Percentiles rank a stretch among this genome's conserved stretches.
Conservation (phyloP, 2,797 vertebrate species). For the Aulostomus chinensis region DNA sequence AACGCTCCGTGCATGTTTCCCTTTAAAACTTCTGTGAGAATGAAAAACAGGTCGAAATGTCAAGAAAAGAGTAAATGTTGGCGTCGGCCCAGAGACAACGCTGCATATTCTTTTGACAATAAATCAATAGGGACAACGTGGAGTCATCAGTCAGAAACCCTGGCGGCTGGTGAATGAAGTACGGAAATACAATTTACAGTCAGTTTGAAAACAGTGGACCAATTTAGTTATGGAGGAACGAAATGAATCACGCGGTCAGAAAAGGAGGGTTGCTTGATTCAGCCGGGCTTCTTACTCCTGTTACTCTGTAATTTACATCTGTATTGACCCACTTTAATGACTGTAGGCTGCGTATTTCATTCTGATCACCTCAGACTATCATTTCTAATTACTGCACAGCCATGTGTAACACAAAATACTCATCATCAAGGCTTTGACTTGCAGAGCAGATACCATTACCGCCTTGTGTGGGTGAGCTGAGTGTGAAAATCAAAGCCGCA, state of each 20-base stretch:
- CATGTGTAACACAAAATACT: slow-evolving; percentile 23
- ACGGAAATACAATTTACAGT: slow-evolving; percentile 30
- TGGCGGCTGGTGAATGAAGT: slow-evolving; percentile 43
- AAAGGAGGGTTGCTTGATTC: neutral
- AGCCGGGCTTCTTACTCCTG: neutral
- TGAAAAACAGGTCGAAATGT: slow-evolving; percentile 31
- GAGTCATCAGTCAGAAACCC: slow-evolving; percentile 38
- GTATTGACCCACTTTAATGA: slow-evolving; percentile 29
- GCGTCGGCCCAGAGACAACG: slow-evolving; percentile 30
- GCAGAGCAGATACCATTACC: slow-evolving; percentile 20
- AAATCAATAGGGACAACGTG: slow-evolving; percentile 58
- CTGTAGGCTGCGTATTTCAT: slow-evolving; percentile 22
- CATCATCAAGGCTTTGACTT: slow-evolving; percentile 40
- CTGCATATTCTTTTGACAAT: slow-evolving; percentile 39
- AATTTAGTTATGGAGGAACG: slow-evolving; percentile 9
- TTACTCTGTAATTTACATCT: slow-evolving; percentile 22
- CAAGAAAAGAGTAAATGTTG: slow-evolving; percentile 37
- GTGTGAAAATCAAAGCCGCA: slow-evolving; percentile 24
- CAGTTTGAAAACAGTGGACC: slow-evolving; percentile 17
- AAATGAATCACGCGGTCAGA: slow-evolving; percentile 13
- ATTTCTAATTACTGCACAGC: slow-evolving; percentile 39
- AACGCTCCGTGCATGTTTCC: neutral
- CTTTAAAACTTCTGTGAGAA: slow-evolving; percentile 6
- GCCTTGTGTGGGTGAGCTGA: slow-evolving; percentile 18
- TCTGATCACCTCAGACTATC: slow-evolving; percentile 25